Evolutionary conservation across 2,888 invertebrate genomes (phyloP), one percentile per base, ranked within the genome.

Genomic region (Cyclophora punctaria): DNA sequence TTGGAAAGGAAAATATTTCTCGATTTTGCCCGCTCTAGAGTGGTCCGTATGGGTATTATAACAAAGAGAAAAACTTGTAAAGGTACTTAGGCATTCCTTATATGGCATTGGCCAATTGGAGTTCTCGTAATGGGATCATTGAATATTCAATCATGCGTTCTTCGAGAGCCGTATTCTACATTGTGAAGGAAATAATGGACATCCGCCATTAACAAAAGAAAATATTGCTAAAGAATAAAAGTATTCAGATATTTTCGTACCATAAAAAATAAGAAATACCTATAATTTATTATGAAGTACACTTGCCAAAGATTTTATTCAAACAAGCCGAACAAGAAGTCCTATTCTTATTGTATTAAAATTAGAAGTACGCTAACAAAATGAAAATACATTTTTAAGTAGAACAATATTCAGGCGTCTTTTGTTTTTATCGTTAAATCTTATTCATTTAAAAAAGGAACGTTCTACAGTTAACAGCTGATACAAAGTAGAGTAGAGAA

Each of bases 121-220:
- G 57, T 57, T 53, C 55, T 46, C 50, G 57, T 62, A 58, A 48
- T 49, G 52, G 59, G 62, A 62, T 63, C 66, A 66, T 60, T 66
- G 62, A 62, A 61, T 64, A 62, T 62, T 62, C 57, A 59, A 54
- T 65, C 59, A 58, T 51, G 62, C 58, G 55, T 56, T 53, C 51
- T 56, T 51, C 43, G 37, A 33, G 49, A 45, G 49, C 47, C 58
- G 58, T 58, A 65, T 58, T 60, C 37, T 56, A 60, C 56, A 58
- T 63, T 65, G 60, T 62, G 52, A 55, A 55, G 53, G 55, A 59
- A 63, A 63, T 60, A 64, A 63, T 58, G 54, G 54, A 48, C 52
- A 44, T 45, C 48, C 44, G 57, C 50, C 55, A 45, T 54, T 46
- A 47, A 50, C 49, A 51, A 53, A 53, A 47, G 7, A 45, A 49